Evolutionary conservation across 2,113 vertebrate genomes (phyloP), one percentile per base, ranked within the genome.

Genomic region (Glaucidium brasilianum): DNA sequence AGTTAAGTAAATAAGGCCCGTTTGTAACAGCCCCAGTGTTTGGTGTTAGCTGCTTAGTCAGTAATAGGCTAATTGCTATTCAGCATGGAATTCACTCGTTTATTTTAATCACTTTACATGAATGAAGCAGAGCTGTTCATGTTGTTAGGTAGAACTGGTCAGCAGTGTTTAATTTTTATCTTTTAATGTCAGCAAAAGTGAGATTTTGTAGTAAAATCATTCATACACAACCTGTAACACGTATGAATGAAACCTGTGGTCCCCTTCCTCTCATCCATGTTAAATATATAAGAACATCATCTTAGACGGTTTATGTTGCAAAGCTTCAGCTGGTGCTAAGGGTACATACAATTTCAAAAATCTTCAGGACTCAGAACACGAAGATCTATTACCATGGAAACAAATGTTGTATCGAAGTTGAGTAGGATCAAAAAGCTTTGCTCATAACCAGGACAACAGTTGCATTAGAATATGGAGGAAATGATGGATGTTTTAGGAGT

Each of bases 331-430:
- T 20, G 66, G 45, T 84, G 62, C 88, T 95, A 94, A 76, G 88
- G 67, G 75, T 89, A 96, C 3, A 20, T 15, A 58, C 27, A 58
- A 82, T 93, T 96, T 97, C 85, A 97, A 96, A 97, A 96, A 97
- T 95, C 94, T 91, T 88, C 52, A 81, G 68, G 74, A 94, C 86
- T 90, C 77, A 87, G 94, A 97, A 97, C 71, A 83, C 8, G 32
- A 94, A 96, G 92, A 96, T 74, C 95, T 94, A 97, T 97, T 96
- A 91, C 96, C 93, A 98, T 96, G 97, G 97, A 98, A 98, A 98
- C 91, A 97, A 97, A 97, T 96, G 96, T 94, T 97, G 94, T 88
- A 97, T 63, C 73, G 95, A 95, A 98, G 83, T 97, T 96, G 89
- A 66, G 39, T 92, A 85, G 94, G 92, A 95, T 93, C 95, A 97